These are phyloP conservation scores for Osedax frankpressi DNA, from an alignment of 2,888 invertebrate species.

Conservation along the genomic window DNA sequence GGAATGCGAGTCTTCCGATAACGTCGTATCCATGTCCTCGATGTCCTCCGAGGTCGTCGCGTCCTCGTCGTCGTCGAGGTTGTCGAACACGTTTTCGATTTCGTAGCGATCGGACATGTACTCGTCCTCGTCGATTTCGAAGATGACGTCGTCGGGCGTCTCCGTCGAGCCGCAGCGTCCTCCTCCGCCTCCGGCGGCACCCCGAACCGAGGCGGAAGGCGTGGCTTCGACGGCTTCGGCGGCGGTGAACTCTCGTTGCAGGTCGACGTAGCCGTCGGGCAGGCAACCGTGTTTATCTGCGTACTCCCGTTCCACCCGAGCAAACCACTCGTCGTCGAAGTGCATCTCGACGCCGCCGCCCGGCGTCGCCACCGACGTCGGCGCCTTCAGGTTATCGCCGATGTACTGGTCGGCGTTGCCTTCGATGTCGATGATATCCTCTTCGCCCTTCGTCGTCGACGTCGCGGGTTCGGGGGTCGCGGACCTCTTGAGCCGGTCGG, in stretches of 20 bases:
- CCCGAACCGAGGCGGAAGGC: not conserved
- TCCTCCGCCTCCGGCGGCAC: not conserved
- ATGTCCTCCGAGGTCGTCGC: too few relatives aligned
- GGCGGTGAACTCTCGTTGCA: not conserved
- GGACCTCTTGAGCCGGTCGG: not conserved
- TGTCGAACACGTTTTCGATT: not conserved
- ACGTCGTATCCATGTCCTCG: too few relatives aligned
- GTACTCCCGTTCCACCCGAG: not conserved
- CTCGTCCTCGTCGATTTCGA: conserved; percentile 1
- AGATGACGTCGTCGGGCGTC: not conserved
- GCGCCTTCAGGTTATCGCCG: too few relatives aligned
- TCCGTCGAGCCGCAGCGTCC: not conserved
- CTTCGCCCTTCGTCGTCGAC: not conserved
- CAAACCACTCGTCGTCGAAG: too few relatives aligned
- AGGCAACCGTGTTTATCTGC: not conserved
- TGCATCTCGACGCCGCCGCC: too few relatives aligned
- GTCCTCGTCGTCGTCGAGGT: not conserved
- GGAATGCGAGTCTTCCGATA: too few relatives aligned
- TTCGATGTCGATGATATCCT: not conserved
- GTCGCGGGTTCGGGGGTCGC: not conserved
- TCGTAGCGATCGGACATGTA: not conserved
- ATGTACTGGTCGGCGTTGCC: too few relatives aligned
- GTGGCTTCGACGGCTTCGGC: not conserved
- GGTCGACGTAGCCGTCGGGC: not conserved
- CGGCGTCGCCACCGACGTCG: too few relatives aligned